Evolutionary conservation across 1,140 invertebrate genomes (phyloP).

Genomic region (Wiebesia pumilae): DNA sequence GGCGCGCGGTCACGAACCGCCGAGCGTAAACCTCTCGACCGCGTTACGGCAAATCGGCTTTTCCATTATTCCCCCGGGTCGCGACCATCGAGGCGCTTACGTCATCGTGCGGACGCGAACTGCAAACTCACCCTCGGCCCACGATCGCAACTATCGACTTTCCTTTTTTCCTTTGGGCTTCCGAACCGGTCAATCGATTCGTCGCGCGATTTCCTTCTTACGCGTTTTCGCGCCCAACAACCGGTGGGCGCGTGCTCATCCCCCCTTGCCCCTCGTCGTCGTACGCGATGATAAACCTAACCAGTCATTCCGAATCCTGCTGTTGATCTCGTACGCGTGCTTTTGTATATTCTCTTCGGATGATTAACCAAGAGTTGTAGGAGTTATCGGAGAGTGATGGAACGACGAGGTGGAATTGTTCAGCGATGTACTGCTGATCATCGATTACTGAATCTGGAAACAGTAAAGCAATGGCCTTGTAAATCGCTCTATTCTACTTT

Average conservation of each 20-base stretch:
- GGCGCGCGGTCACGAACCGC: neutral
- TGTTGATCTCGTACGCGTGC: too few species aligned
- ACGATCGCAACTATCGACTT: slow-evolving; percentile 36
- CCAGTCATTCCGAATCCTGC: too few species aligned
- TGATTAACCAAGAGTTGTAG: neutral
- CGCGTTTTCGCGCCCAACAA: neutral
- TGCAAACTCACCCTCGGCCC: slow-evolving; percentile 34
- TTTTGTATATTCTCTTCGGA: too few species aligned
- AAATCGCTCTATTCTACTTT: too few species aligned
- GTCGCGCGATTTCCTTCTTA: neutral
- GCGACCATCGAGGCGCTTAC: slow-evolving; percentile 8
- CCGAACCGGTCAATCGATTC: neutral
- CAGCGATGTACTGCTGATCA: too few species aligned
- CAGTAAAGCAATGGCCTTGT: too few species aligned
- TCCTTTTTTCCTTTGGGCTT: neutral
- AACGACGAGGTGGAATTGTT: too few species aligned
- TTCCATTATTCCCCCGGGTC: neutral
- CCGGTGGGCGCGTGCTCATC: neutral
- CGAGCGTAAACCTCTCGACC: neutral
- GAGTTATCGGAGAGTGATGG: too few species aligned
- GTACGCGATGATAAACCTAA: neutral
- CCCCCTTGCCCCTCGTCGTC: neutral
- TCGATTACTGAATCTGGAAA: too few species aligned
- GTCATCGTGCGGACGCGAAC: slow-evolving; percentile 3
- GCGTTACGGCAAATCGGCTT: neutral